Evolutionary conservation across 2,888 invertebrate species (phyloP).

Genomic region (Tortricodes alternella): DNA sequence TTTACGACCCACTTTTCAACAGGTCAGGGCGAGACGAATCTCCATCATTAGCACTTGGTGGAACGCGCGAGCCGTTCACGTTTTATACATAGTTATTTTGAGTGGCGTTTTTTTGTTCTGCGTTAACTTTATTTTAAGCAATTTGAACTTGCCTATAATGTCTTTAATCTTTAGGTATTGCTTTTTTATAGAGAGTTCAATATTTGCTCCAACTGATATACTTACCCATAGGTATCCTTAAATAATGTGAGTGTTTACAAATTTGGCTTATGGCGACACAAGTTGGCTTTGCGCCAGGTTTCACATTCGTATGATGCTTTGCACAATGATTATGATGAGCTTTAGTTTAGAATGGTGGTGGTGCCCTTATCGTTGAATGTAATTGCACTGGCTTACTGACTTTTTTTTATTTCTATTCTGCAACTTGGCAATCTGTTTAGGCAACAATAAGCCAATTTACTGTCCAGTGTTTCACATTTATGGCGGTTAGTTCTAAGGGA

Average conservation of each 20-base stretch:
- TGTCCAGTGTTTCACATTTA: too few species aligned
- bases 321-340: conserved; percentile 58
- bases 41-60: conserved; percentile 33
- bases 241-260: background rate
- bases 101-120: conserved; percentile 29
- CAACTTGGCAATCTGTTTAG: too few species aligned
- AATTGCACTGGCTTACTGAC: too few species aligned
- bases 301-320: conserved; percentile 59
- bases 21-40: conserved; percentile 35
- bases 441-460: too few species aligned
- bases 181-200: too few species aligned
- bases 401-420: too few species aligned
- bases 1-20: conserved; percentile 31
- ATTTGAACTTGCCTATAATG: too few species aligned
- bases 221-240: background rate
- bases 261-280: conserved; percentile 40
- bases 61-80: conserved; percentile 39
- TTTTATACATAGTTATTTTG: conserved; percentile 42
- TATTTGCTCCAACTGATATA: background rate
- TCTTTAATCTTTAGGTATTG: too few species aligned
- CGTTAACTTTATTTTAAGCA: conserved; percentile 16
- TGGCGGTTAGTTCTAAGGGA: too few species aligned
- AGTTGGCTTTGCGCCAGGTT: conserved; percentile 68
- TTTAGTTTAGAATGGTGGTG: conserved; percentile 50
- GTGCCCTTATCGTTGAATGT: conserved; percentile 44